A percentile compares a stretch with the other conserved stretches of the same genome.
phyloP scores from a whole-genome alignment of 2,888 invertebrate genomes.

The Ditula angustiorana region DNA sequence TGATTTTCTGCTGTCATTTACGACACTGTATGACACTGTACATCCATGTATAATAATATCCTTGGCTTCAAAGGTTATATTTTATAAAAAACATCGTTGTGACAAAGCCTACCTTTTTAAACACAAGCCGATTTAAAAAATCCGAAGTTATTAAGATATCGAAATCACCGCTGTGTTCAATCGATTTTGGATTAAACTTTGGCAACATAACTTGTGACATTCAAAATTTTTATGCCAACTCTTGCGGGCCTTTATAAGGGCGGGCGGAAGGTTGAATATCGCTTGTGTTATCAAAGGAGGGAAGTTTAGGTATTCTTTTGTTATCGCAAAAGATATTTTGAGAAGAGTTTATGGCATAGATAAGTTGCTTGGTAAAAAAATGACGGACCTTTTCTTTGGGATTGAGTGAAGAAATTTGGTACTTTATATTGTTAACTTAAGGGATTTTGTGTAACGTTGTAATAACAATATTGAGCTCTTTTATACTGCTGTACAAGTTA shows the following conservation, averaged over 20 bases:
- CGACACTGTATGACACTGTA: too few relatives aligned
- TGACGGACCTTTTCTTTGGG: constrained; percentile 33
- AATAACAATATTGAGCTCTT: background rate
- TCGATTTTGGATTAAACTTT: constrained; percentile 37
- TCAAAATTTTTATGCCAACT: background rate
- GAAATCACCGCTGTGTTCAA: constrained; percentile 31
- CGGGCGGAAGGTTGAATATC: background rate
- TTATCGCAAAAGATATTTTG: constrained; percentile 33
- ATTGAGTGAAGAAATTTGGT: constrained; percentile 35
- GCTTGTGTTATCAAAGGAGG: background rate
- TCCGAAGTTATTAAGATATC: constrained; percentile 36
- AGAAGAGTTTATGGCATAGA: constrained; percentile 37
- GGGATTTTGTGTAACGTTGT: constrained; percentile 17
- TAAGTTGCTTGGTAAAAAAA: constrained; percentile 38
- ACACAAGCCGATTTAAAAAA: constrained; percentile 19
- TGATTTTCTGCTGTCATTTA: too few relatives aligned
- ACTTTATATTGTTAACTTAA: constrained; percentile 25
- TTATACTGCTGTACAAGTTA: background rate
- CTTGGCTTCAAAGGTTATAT: background rate
- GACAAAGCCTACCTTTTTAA: constrained; percentile 3
- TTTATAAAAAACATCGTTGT: constrained; percentile 1
- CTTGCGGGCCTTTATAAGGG: background rate
- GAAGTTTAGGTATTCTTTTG: constrained; percentile 6
- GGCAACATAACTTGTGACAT: background rate
- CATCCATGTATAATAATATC: too few relatives aligned